These are phyloP conservation scores for Melanostigma gelatinosum DNA, from an alignment of 2,113 vertebrate species.

Conservation along the genomic window DNA sequence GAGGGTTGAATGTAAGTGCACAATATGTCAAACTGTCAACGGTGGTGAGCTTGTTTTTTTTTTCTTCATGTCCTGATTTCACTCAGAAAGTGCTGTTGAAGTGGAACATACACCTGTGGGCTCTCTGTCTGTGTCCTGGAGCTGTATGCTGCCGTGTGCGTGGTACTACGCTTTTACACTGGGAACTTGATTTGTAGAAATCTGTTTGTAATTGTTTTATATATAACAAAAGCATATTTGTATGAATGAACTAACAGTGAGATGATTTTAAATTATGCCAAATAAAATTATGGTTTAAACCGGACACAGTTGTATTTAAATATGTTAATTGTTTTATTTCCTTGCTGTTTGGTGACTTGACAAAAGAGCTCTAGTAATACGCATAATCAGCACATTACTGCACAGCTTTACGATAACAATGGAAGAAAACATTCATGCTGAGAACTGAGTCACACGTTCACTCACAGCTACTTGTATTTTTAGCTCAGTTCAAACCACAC, in stretches of 20 bases:
- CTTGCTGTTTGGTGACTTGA: not conserved
- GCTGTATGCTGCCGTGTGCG: constrained; percentile 79
- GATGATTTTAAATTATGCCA: constrained; percentile 87
- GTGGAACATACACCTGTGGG: constrained; percentile 74
- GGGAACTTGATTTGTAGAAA: constrained; percentile 89
- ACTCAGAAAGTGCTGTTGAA: constrained; percentile 73
- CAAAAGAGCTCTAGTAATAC: not conserved
- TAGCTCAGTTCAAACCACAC: constrained; percentile 51
- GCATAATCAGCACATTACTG: not conserved
- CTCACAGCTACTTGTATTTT: constrained; percentile 9
- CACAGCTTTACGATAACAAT: not conserved
- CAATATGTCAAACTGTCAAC: constrained; percentile 66
- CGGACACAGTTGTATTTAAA: not conserved
- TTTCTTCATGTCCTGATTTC: constrained; percentile 66
- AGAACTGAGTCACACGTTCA: constrained; percentile 15
- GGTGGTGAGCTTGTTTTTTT: constrained; percentile 54
- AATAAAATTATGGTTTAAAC: constrained; percentile 83
- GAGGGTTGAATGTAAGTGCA: constrained; percentile 73
- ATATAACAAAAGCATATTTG: constrained; percentile 85
- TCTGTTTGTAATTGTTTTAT: constrained; percentile 82
- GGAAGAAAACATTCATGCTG: not conserved
- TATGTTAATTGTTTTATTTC: not conserved
- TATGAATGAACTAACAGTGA: constrained; percentile 89
- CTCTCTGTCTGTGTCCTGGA: constrained; percentile 69
- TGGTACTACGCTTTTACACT: constrained; percentile 92